Evolutionary conservation across 2,888 invertebrate genomes (phyloP), one percentile per base, ranked within the genome.

Genomic region (Sialis lutaria): DNA sequence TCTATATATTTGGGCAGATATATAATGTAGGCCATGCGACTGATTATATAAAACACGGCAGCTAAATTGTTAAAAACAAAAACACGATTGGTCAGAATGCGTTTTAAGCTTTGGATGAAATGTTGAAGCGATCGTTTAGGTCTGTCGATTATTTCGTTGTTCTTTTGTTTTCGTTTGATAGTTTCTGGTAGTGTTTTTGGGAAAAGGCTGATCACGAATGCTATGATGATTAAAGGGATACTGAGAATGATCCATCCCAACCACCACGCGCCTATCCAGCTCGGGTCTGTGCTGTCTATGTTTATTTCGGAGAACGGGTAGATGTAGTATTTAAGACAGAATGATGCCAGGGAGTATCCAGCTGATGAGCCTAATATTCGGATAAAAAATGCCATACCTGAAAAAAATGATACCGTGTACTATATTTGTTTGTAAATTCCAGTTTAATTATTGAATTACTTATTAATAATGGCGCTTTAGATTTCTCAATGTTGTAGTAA

Each of bases 261-360:
- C 84, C 84, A 86, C 84, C 84, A 85, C n/a, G 85, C 84, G 1
- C 85, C 85, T 40, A 85, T 63, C 85, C 85, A 86, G 53, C 82
- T 69, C 1, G 83, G 82, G 64, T 84, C 82, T 48, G 69, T 68
- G 49, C 70, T 74, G 10, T 69, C 71, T 50, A 84, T 77, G 2
- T 74, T 75, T 5, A 79, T 79, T 40, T 73, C 76, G 49, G 79
- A 58, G 6, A 69, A 67, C 2, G 79, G 80, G 5, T 75, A 75
- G 34, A 81, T 77, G 57, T 80, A 81, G 41, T 79, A 62, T 53
- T 77, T 74, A 10, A 81, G 61, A 41, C 77, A 76, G 52, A 78
- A 67, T 3, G 77, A 79, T 5, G 77, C 79, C 48, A 79, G 56
- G 0, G 74, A 74, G 55, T 78, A 80, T 6, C 82, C 82, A 9